Evolutionary conservation across 2,113 vertebrate genomes (phyloP), one percentile per base, ranked within the genome.

Genomic region (Coregonus clupeaformis): DNA sequence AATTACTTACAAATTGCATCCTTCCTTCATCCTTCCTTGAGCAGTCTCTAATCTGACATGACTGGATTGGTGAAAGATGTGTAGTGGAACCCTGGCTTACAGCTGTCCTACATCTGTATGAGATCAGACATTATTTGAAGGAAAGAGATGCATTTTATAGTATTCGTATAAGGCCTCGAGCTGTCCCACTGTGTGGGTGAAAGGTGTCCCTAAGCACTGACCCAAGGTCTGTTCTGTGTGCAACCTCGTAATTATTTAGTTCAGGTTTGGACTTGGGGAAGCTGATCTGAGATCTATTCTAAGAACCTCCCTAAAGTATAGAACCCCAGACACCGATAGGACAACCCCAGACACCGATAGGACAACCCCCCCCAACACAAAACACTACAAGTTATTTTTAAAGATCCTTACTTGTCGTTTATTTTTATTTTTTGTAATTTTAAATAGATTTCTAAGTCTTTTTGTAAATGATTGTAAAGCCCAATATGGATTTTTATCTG

Each of bases 361-460:
- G 5, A 32, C 64, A 66, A 9, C 25, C 2, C 0, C 29, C 2
- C 0, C 29, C 22, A 16, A 25, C 25, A 65, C 27, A 65, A 67
- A 36, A 67, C 64, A 36, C 64, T 66, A 14, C 29, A 20, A n/a
- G 64, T 67, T 30, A 0, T 36, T 36, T 30, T 36, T 30, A 32
- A 32, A n/a, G 65, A 32, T 5, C 16, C 20, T 36, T 67, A 78
- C 74, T 78, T n/a, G n/a, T n/a, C n/a, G 71, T 84, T 79, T 71
- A 52, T 72, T 64, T 72, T 73, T 12, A 14, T 14, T 18, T 77
- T 81, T 74, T 74, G 30, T 59, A 65, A 82, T 85, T 88, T 86
- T 75, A 71, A 86, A 90, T 84, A 81, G 84, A 90, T 89, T 89
- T 90, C 66, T 85, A 88, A 84, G 64, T 80, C 13, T 64, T 67